Conservation (phyloP, 2,888 invertebrate species). For the Pheosia gnoma region DNA sequence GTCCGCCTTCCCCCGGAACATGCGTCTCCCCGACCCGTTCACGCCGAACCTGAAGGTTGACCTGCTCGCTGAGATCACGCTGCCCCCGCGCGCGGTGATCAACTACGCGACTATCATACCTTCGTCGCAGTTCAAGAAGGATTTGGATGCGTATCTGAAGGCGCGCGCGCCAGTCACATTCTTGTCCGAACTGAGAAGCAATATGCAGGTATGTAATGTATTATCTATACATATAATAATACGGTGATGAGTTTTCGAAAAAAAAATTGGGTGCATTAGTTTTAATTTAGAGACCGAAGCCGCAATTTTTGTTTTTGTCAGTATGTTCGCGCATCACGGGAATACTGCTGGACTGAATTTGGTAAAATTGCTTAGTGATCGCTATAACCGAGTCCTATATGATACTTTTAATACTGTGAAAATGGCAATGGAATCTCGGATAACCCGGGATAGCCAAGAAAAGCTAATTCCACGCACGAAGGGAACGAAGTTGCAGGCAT, state of each 20-base stretch:
- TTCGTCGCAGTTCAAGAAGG: constrained; percentile 95
- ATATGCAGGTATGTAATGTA: constrained; percentile 87
- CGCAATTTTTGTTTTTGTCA: too few species aligned
- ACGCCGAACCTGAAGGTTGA: constrained; percentile 98
- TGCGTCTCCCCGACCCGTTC: constrained; percentile 99
- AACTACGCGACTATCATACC: constrained; percentile 95
- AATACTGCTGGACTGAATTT: too few species aligned
- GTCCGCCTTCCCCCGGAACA: constrained; percentile 98
- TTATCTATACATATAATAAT: neutral
- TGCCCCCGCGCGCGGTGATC: constrained; percentile 94
- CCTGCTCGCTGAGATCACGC: constrained; percentile 93
- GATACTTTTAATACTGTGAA: too few species aligned
- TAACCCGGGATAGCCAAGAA: too few species aligned
- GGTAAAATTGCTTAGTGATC: too few species aligned
- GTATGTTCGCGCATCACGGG: too few species aligned
- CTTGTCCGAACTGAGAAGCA: constrained; percentile 94
- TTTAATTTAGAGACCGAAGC: too few species aligned
- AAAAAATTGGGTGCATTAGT: too few species aligned
- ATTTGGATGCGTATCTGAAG: constrained; percentile 98
- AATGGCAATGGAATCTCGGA: too few species aligned
- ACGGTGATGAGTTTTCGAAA: neutral
- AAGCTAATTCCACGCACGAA: too few species aligned
- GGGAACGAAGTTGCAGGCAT: too few species aligned
- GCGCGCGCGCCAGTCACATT: constrained; percentile 97
- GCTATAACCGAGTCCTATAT: too few species aligned